These are phyloP conservation scores for Entomyzon cyanotis DNA, from an alignment of 2,113 vertebrate species.

Conservation along the genomic window DNA sequence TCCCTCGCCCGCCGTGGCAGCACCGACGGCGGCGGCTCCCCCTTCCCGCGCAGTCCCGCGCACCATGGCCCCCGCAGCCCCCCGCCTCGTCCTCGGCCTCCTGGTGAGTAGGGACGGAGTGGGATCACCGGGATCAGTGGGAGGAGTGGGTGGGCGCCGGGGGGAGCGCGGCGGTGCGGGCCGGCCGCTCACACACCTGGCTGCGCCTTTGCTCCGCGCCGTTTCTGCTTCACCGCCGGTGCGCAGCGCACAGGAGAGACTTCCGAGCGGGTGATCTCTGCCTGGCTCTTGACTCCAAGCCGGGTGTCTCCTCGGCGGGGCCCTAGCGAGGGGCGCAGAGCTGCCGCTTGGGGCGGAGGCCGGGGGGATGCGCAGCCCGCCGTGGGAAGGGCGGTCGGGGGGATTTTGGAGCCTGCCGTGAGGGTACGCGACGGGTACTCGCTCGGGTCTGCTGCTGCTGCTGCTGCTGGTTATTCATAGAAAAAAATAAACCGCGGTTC, in stretches of 20 bases:
- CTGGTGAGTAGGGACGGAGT: constrained; percentile 60
- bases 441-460: not conserved
- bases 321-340: not conserved
- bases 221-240: not conserved
- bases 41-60: not conserved
- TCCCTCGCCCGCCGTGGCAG: not conserved
- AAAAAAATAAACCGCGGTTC: not conserved
- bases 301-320: not conserved
- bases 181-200: not conserved
- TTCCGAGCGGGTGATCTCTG: too few relatives aligned
- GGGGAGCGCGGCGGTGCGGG: not conserved
- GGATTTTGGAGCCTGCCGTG: not conserved
- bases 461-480: not conserved
- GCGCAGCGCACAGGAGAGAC: not conserved
- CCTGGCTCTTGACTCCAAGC: fast-evolving
- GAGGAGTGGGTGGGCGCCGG: not conserved
- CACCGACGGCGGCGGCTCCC: not conserved
- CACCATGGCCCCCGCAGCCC: constrained; percentile 59
- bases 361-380: not conserved
- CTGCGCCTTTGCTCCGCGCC: not conserved
- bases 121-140: not conserved
- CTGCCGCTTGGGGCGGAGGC: not conserved
- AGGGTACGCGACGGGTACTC: not conserved
- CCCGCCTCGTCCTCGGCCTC: constrained; percentile 56
- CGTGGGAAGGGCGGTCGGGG: not conserved